Base-by-base conservation (phyloP, 2,113 vertebrate genomes). In the Trinectes maculatus region DNA sequence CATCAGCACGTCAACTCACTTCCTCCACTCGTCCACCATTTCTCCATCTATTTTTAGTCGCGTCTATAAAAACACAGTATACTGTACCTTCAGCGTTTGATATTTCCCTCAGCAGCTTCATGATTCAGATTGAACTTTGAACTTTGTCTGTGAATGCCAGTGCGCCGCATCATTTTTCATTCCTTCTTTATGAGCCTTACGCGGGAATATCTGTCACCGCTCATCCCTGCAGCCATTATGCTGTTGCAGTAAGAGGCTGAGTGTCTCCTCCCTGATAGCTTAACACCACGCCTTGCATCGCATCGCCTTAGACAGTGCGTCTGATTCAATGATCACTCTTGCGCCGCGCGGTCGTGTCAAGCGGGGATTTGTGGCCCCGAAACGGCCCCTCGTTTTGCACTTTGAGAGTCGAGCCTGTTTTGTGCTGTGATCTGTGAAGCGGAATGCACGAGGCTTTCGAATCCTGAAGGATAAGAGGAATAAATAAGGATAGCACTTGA, bases 141-240 rank as follows among this genome's bases (percentile, higher is more conserved):
- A 46, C n/a, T 26, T 61, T 8, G 33, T 64, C 42, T 70, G 29
- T 64, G 19, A 56, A n/a, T n/a, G n/a, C n/a, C n/a, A n/a, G n/a
- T n/a, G n/a, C n/a, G n/a, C n/a, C n/a, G n/a, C n/a, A n/a, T 57
- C 19, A 65, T 67, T 59, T 80, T 65, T 77, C 53, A 77, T 47
- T 56, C 43, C 72, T 49, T 57, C n/a, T n/a, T n/a, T n/a, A n/a
- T 72, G 68, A 65, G 49, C 67, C 67, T 85, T 54, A 64, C 39
- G 29, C 52, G 71, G 34, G 74, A 75, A 77, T 69, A 65, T 53
- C 79, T 81, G 77, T 77, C 77, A 81, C 73, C 43, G 70, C 84
- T 80, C 74, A 68, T 55, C 71, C 62, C 59, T 28, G 40, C 37
- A 48, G n/a, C n/a, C n/a, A n/a, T n/a, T 71, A 54, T 22, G 47